These are phyloP conservation scores for Mastacembelus armatus DNA, from an alignment of 2,797 vertebrate species.

Conservation along the genomic window DNA sequence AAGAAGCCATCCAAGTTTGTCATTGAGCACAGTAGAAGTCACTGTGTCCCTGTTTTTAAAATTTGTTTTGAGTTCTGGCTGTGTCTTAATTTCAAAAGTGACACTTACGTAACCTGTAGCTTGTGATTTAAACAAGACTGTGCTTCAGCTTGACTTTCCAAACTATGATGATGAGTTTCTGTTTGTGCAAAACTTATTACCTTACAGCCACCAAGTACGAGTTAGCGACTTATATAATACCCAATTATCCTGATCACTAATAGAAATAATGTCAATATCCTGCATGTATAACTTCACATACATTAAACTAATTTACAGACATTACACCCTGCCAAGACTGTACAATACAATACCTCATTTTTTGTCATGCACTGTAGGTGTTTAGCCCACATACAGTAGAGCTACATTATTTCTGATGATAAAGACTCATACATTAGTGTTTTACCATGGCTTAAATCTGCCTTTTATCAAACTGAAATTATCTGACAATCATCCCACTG, in stretches of 20 bases:
- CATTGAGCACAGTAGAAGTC: conserved; percentile 43
- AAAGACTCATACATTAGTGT: background rate
- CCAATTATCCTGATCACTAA: conserved; percentile 15
- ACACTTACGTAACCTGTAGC: background rate
- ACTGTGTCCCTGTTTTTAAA: conserved; percentile 8
- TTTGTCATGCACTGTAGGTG: conserved; percentile 12
- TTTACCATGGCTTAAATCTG: background rate
- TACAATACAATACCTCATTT: conserved; percentile 20
- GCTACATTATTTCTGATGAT: background rate
- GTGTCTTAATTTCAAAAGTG: conserved; percentile 33
- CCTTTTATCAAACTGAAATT: too few relatives aligned
- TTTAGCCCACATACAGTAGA: background rate
- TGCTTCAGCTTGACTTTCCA: background rate
- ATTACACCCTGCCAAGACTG: conserved; percentile 29
- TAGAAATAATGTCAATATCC: conserved; percentile 18
- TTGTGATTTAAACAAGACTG: background rate
- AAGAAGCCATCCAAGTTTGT: conserved; percentile 41
- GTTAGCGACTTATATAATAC: background rate
- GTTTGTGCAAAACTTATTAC: conserved; percentile 8
- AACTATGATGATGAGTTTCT: background rate
- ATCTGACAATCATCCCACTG: too few relatives aligned
- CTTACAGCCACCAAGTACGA: conserved; percentile 6
- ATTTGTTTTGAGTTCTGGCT: conserved; percentile 20
- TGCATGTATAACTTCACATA: conserved; percentile 2
- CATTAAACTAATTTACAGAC: conserved; percentile 1